These are phyloP conservation scores for Athalia rosae DNA, from an alignment of 2,888 invertebrate genomes.

Conservation along the genomic window DNA sequence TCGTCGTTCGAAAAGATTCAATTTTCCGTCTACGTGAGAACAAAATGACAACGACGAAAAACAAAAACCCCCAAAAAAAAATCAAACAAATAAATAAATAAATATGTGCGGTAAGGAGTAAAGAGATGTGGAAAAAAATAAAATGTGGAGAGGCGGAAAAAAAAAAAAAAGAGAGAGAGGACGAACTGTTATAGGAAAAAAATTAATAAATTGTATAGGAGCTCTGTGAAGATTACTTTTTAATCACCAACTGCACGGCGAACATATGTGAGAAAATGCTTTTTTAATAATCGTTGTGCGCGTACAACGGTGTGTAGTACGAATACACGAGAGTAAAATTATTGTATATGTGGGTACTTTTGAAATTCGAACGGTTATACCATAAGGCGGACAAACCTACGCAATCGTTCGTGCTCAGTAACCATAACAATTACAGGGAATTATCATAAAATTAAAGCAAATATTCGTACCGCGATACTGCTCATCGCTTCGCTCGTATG, in stretches of 20 bases:
- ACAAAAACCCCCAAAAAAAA: not conserved
- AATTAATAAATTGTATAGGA: conserved; percentile 35
- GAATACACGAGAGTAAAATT: conserved; percentile 13
- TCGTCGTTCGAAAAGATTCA: not conserved
- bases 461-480: not conserved
- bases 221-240: conserved; percentile 27
- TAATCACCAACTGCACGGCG: conserved; percentile 11
- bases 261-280: conserved; percentile 38
- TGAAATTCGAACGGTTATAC: conserved; percentile 31
- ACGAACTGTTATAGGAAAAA: conserved; percentile 1
- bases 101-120: too few relatives aligned
- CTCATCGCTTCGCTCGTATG: too few relatives aligned
- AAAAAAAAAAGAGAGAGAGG: not conserved
- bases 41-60: not conserved
- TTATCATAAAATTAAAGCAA: conserved; percentile 20
- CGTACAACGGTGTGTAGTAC: not conserved
- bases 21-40: not conserved
- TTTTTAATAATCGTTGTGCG: conserved; percentile 35
- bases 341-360: not conserved
- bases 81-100: not conserved
- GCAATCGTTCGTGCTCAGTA: conserved; percentile 12
- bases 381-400: not conserved
- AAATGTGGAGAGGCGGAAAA: not conserved
- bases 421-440: conserved; percentile 23
- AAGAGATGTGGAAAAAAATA: too few relatives aligned